phyloP scores from a whole-genome alignment of 2,888 invertebrate species.

The Apodemia hepburni region DNA sequence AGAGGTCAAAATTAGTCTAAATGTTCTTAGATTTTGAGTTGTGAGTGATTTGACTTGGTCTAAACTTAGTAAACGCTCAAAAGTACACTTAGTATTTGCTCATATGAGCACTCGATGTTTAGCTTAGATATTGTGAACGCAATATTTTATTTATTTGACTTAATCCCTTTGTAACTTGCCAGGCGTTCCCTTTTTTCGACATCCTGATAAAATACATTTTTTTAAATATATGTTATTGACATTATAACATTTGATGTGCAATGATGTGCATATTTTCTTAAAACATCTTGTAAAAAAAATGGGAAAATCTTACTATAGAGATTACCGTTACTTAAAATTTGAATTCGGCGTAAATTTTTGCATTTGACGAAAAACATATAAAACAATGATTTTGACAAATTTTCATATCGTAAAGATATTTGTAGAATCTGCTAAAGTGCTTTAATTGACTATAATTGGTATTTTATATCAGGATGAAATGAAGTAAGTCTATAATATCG shows the following conservation, averaged over 20 bases:
- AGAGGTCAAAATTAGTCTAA: constrained; percentile 2
- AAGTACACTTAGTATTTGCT: constrained; percentile 11
- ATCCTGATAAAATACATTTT: neutral
- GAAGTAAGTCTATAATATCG: constrained; percentile 13
- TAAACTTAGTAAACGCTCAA: constrained; percentile 10
- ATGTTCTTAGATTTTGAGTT: constrained; percentile 10
- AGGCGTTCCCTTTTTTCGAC: constrained; percentile 34
- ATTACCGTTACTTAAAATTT: too few species aligned
- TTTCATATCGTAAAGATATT: neutral
- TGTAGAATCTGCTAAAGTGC: neutral
- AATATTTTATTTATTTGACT: constrained; percentile 13
- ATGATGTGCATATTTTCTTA: too few species aligned
- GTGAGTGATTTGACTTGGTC: constrained; percentile 8
- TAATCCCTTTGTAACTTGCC: constrained; percentile 46
- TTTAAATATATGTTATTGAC: too few species aligned
- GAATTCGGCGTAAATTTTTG: too few species aligned
- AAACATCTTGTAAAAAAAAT: too few species aligned
- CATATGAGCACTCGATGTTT: constrained; percentile 12
- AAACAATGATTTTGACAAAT: neutral
- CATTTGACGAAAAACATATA: too few species aligned
- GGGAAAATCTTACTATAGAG: too few species aligned
- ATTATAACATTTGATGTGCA: too few species aligned
- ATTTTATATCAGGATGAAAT: constrained; percentile 1
- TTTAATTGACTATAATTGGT: neutral
- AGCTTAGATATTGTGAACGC: constrained; percentile 13